phyloP scores from a whole-genome alignment of 2,797 vertebrate genomes.

The Spea hammondii region DNA sequence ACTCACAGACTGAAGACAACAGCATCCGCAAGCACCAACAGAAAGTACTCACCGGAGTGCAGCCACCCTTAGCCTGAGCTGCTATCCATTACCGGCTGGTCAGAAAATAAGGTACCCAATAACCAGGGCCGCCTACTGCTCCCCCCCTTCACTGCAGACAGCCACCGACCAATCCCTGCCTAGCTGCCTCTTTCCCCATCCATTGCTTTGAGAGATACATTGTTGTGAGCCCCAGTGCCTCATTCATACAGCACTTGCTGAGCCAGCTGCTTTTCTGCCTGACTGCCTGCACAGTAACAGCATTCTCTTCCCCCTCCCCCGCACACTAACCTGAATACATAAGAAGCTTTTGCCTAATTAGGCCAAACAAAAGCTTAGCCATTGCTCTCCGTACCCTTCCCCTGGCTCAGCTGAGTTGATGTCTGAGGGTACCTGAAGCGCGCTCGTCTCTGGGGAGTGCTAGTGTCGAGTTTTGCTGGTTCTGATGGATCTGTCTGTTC shows the following conservation, averaged over 20 bases:
- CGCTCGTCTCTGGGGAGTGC: constrained; percentile 67
- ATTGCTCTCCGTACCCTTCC: constrained; percentile 46
- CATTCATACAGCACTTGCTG: constrained; percentile 51
- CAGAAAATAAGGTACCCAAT: constrained; percentile 24
- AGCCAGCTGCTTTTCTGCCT: constrained; percentile 49
- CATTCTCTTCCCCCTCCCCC: constrained; percentile 48
- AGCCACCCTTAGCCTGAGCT: constrained; percentile 26
- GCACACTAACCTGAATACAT: constrained; percentile 42
- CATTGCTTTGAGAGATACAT: constrained; percentile 48
- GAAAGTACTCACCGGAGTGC: constrained; percentile 34
- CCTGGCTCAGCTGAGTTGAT: constrained; percentile 24
- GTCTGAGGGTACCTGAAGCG: constrained; percentile 76
- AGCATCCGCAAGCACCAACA: constrained; percentile 31
- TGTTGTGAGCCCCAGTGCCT: constrained; percentile 48
- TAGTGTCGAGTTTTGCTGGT: constrained; percentile 57
- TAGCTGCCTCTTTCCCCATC: constrained; percentile 58
- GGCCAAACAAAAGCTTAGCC: constrained; percentile 65
- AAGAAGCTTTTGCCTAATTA: constrained; percentile 66
- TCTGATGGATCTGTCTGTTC: constrained; percentile 59
- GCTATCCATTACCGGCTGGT: constrained; percentile 19
- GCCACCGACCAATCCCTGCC: constrained; percentile 70
- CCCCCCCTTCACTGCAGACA: constrained; percentile 73
- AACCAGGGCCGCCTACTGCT: constrained; percentile 48
- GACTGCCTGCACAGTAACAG: constrained; percentile 34
- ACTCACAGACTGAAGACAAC: neutral